Conservation (phyloP, 2,113 vertebrate genomes). For the Chloropsis cyanopogon region DNA sequence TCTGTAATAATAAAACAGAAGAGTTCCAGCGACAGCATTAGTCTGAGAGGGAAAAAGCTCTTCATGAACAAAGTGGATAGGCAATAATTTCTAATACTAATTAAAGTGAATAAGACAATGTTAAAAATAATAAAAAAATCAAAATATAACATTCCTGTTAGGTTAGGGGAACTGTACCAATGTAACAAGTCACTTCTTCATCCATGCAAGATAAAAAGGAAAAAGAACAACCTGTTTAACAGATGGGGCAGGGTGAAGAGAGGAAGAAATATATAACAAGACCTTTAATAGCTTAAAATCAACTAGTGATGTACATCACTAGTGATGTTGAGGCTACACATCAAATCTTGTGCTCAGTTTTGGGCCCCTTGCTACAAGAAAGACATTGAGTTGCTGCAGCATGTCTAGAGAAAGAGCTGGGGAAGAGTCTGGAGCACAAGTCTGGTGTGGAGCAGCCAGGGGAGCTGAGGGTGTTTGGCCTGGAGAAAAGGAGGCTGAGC, state of each 20-base stretch:
- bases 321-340: not conserved
- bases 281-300: not conserved
- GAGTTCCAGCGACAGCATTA: constrained; percentile 17
- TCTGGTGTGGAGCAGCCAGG: not conserved
- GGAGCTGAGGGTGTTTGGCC: not conserved
- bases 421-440: not conserved
- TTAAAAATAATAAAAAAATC: constrained; percentile 11
- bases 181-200: not conserved
- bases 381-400: not conserved
- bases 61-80: not conserved
- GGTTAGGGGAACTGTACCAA: not conserved
- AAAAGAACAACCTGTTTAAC: not conserved
- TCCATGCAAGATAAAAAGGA: not conserved
- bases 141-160: not conserved
- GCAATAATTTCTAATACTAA: not conserved
- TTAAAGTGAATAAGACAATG: not conserved
- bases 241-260: not conserved
- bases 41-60: constrained; percentile 13
- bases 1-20: constrained; percentile 43
- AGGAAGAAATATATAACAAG: not conserved
- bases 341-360: not conserved
- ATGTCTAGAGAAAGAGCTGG: not conserved
- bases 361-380: not conserved
- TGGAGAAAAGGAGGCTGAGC: not conserved
- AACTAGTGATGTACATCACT: not conserved